phyloP scores from a whole-genome alignment of 2,888 invertebrate species.

The Hirtodrosophila duncani region DNA sequence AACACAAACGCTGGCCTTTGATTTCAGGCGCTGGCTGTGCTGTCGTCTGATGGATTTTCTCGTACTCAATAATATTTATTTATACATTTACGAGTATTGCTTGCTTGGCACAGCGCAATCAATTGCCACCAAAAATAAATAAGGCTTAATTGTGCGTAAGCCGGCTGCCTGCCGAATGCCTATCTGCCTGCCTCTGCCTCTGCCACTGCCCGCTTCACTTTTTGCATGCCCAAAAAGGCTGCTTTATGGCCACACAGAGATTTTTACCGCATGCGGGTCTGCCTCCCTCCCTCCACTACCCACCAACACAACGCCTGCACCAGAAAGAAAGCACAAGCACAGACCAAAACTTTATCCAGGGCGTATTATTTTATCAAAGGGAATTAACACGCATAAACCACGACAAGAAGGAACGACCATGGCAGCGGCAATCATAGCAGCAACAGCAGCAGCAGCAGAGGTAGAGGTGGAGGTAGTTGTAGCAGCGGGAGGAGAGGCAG shows the following conservation, averaged over 20 bases:
- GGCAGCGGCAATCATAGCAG: conserved; percentile 9
- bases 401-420: conserved; percentile 28
- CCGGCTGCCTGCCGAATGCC: too few relatives aligned
- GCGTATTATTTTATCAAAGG: conserved; percentile 73
- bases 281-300: too few relatives aligned
- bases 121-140: conserved; percentile 63
- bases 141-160: conserved; percentile 68
- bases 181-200: too few relatives aligned
- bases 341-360: conserved; percentile 70
- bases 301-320: too few relatives aligned
- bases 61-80: conserved; percentile 67
- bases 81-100: conserved; percentile 73
- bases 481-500: conserved; percentile 1
- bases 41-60: conserved; percentile 40
- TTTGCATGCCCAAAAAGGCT: conserved; percentile 33
- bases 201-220: conserved; percentile 1
- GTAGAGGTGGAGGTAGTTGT: too few relatives aligned
- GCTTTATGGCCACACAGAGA: conserved; percentile 39
- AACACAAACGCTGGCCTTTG: conserved; percentile 55
- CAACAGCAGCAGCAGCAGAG: conserved; percentile 1
- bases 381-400: conserved; percentile 73
- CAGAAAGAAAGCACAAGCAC: too few relatives aligned
- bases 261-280: conserved; percentile 62
- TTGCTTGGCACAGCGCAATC: conserved; percentile 71
- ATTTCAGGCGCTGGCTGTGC: too few relatives aligned